Evolutionary conservation across 2,888 invertebrate species (phyloP).

Genomic region (Hypsopygia costalis): DNA sequence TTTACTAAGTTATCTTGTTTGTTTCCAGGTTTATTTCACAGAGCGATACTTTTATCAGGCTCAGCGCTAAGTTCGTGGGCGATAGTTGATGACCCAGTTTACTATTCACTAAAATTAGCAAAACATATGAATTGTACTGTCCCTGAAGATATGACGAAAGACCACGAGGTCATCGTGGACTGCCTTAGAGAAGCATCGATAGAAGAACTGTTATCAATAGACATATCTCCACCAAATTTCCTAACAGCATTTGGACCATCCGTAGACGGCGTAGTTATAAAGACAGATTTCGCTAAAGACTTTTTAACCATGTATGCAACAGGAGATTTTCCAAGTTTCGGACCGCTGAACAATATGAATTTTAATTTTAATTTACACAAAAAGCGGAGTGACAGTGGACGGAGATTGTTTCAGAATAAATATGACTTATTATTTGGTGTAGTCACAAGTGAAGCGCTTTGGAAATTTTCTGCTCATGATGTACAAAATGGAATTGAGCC

Average conservation of each 20-base stretch:
- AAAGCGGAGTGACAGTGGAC: conserved; percentile 82
- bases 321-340: conserved; percentile 82
- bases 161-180: conserved; percentile 92
- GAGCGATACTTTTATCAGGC: conserved; percentile 92
- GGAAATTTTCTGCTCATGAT: conserved; percentile 92
- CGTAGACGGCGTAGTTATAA: conserved; percentile 96
- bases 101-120: conserved; percentile 89
- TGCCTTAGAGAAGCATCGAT: conserved; percentile 89
- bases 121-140: conserved; percentile 90
- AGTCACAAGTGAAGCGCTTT: conserved; percentile 94
- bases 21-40: conserved; percentile 89
- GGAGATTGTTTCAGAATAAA: conserved; percentile 81
- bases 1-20: too few relatives aligned
- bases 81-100: conserved; percentile 91
- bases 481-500: conserved; percentile 93
- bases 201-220: conserved; percentile 86
- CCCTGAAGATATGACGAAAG: conserved; percentile 89
- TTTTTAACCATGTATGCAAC: conserved; percentile 85
- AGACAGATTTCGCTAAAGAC: conserved; percentile 91
- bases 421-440: conserved; percentile 95
- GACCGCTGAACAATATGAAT: conserved; percentile 80
- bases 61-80: conserved; percentile 95
- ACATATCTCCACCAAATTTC: conserved; percentile 90
- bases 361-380: conserved; percentile 75
- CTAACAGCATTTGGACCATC: conserved; percentile 95